Evolutionary conservation across 1,140 invertebrate species (phyloP).

Genomic region (Philotrypesis tridentata): DNA sequence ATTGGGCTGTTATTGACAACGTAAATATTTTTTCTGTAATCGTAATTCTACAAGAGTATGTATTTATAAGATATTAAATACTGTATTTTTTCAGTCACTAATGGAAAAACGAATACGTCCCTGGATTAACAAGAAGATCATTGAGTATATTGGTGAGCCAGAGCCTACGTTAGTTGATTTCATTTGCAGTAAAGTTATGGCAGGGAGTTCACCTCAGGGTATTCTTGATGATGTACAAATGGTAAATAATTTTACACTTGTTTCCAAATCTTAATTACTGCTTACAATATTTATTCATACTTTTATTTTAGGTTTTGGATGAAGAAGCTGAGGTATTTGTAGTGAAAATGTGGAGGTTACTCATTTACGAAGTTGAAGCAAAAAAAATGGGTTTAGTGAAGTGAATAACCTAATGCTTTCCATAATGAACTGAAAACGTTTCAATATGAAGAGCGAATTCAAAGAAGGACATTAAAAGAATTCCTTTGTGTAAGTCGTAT

Average conservation of each 20-base stretch:
- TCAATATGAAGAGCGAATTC: slow-evolving; percentile 17
- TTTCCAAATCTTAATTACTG: not conserved
- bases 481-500: slow-evolving; percentile 40
- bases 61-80: not conserved
- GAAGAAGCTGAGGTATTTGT: slow-evolving; percentile 99
- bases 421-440: slow-evolving; percentile 41
- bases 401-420: slow-evolving; percentile 66
- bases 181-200: slow-evolving; percentile 98
- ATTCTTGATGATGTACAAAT: slow-evolving; percentile 99
- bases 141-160: slow-evolving; percentile 99
- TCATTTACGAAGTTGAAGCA: slow-evolving; percentile 99
- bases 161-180: slow-evolving; percentile 99
- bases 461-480: slow-evolving; percentile 35
- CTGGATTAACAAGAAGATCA: slow-evolving; percentile 99
- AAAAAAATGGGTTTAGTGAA: slow-evolving; percentile 92
- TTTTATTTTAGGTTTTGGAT: slow-evolving; percentile 87
- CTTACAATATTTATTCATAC: not conserved
- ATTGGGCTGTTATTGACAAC: slow-evolving; percentile 91
- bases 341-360: slow-evolving; percentile 99
- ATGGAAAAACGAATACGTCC: slow-evolving; percentile 98
- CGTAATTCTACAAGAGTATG: not conserved
- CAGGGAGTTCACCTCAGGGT: slow-evolving; percentile 91
- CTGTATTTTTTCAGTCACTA: slow-evolving; percentile 75
- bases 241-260: slow-evolving; percentile 77
- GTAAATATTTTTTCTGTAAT: slow-evolving; percentile 68